A percentile compares a stretch with the other conserved stretches of the same genome.
These are phyloP conservation scores for Pammene fasciana DNA, from an alignment of 2,888 invertebrate genomes.

Conservation along the genomic window DNA sequence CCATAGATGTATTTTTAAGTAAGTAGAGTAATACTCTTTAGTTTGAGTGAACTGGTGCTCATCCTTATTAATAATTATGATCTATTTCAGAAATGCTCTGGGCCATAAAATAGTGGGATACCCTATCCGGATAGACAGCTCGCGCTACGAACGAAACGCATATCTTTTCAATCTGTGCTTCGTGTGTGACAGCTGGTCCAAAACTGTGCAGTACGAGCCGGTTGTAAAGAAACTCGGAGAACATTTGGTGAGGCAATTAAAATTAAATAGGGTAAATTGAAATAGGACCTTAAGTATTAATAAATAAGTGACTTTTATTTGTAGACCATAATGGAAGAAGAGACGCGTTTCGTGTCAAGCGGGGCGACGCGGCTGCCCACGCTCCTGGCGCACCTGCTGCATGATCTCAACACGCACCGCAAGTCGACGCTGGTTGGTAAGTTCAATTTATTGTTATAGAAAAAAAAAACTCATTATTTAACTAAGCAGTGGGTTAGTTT, in stretches of 20 bases:
- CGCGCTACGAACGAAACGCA: conserved; percentile 96
- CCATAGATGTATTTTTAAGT: too few relatives aligned
- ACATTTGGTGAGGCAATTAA: conserved; percentile 92
- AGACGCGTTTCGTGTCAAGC: conserved; percentile 91
- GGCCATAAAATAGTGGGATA: conserved; percentile 96
- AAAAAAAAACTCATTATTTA: too few relatives aligned
- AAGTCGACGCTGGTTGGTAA: conserved; percentile 89
- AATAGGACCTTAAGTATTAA: not conserved
- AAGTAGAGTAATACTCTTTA: too few relatives aligned
- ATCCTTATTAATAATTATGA: not conserved
- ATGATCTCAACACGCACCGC: conserved; percentile 91
- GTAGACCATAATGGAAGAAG: conserved; percentile 92
- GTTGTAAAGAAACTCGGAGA: conserved; percentile 97
- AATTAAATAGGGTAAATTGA: too few relatives aligned
- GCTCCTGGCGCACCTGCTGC: conserved; percentile 90
- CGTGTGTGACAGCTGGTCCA: conserved; percentile 94
- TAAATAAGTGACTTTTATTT: conserved; percentile 36
- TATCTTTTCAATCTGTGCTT: conserved; percentile 98
- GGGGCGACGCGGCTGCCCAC: conserved; percentile 88
- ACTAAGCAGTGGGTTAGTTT: too few relatives aligned
- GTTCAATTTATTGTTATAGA: conserved; percentile 45
- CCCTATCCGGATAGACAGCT: conserved; percentile 94
- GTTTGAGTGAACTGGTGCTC: too few relatives aligned
- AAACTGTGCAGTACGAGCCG: conserved; percentile 96
- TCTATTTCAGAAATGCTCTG: conserved; percentile 77